Evolutionary conservation across 2,113 vertebrate genomes (phyloP).

Genomic region (Stigmatopora nigra): DNA sequence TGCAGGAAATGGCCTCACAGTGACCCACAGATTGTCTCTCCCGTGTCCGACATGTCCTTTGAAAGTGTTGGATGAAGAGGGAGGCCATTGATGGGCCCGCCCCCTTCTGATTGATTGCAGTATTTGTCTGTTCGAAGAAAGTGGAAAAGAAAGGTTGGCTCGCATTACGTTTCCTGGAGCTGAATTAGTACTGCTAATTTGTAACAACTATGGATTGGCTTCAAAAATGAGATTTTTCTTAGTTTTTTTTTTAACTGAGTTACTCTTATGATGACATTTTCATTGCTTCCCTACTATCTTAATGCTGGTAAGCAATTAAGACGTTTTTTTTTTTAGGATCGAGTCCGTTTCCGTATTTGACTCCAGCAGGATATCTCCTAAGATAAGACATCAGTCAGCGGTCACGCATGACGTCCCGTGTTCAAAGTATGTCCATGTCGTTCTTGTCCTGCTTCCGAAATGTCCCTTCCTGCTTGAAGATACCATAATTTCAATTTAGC

Average conservation of each 20-base stretch:
- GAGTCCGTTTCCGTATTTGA: neutral
- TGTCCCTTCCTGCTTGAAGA: slow-evolving; percentile 17
- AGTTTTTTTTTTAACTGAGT: neutral
- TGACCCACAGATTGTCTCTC: slow-evolving; percentile 46
- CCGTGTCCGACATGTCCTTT: slow-evolving; percentile 39
- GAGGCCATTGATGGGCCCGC: slow-evolving; percentile 48
- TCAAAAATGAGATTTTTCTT: neutral
- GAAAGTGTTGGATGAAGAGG: slow-evolving; percentile 49
- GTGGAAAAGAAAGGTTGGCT: neutral
- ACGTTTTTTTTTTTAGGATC: too few species aligned
- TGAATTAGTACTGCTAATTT: neutral
- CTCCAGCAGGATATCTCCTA: neutral
- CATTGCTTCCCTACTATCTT: neutral
- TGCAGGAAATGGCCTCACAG: slow-evolving; percentile 57
- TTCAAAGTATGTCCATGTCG: slow-evolving; percentile 30
- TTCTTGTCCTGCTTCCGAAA: slow-evolving; percentile 34
- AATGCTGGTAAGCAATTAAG: neutral
- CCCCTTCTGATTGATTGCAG: slow-evolving; percentile 41
- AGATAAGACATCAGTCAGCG: slow-evolving; percentile 9
- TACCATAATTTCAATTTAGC: slow-evolving; percentile 17
- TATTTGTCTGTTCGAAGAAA: slow-evolving; percentile 8
- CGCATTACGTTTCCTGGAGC: neutral
- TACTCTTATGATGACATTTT: neutral
- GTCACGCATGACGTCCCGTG: slow-evolving; percentile 31
- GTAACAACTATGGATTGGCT: neutral